A percentile compares a stretch with the other conserved stretches of the same genome.
Evolutionary conservation across 2,113 vertebrate species (phyloP).

Genomic region (Melanerpes aurifrons): DNA sequence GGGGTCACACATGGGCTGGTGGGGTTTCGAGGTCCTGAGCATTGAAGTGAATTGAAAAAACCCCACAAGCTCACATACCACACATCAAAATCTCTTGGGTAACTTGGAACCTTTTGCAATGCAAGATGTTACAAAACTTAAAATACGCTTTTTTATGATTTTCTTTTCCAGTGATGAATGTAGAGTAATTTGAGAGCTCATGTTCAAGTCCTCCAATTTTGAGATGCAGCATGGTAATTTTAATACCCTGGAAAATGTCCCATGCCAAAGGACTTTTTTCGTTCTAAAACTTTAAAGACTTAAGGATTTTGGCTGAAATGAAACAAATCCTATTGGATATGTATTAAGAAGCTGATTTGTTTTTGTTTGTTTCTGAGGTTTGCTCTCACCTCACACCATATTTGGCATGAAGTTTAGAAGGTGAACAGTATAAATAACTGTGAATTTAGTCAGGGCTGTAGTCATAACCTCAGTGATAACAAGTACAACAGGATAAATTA

Average conservation of each 20-base stretch:
- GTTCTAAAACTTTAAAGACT: not conserved
- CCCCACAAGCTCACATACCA: rapidly evolving
- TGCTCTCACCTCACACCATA: not conserved
- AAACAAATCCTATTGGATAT: not conserved
- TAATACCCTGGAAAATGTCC: not conserved
- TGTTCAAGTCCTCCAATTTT: not conserved
- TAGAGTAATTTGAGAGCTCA: not conserved
- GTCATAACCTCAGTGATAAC: not conserved
- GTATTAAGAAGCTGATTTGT: not conserved
- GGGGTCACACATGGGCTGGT: not conserved
- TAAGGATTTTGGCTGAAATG: not conserved
- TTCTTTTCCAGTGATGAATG: not conserved
- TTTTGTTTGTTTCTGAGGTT: not conserved
- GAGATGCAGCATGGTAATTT: not conserved
- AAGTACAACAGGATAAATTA: not conserved
- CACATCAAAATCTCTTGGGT: not conserved
- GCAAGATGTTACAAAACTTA: not conserved
- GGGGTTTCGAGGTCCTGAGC: not conserved
- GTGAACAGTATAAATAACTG: not conserved
- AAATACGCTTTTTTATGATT: not conserved
- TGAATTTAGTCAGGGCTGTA: not conserved
- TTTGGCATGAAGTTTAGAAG: not conserved
- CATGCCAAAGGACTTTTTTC: not conserved
- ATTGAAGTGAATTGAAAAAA: not conserved
- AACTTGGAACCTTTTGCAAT: not conserved